Conservation (phyloP, 1,140 invertebrate genomes). For the Drosophila novamexicana region DNA sequence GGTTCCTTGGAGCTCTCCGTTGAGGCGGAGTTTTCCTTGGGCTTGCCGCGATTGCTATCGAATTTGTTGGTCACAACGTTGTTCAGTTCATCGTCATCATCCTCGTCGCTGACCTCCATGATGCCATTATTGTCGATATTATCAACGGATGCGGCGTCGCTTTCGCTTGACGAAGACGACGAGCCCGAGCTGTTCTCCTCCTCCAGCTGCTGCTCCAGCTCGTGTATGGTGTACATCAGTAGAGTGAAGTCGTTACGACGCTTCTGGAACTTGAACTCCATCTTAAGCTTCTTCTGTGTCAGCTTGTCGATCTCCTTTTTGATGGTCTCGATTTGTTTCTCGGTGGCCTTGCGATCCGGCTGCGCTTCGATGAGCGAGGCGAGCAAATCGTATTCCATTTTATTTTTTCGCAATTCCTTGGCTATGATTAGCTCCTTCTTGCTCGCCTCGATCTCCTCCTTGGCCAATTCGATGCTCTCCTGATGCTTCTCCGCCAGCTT, state of each 20-base stretch:
- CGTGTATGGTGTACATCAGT: constrained; percentile 92
- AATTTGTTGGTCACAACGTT: constrained; percentile 54
- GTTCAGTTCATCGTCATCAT: constrained; percentile 69
- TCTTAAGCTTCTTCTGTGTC: constrained; percentile 88
- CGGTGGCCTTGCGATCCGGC: constrained; percentile 94
- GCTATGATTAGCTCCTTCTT: constrained; percentile 91
- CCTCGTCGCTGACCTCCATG: constrained; percentile 77
- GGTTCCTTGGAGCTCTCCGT: constrained; percentile 70
- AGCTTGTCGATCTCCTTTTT: constrained; percentile 89
- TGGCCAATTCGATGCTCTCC: constrained; percentile 90
- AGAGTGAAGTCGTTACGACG: constrained; percentile 95
- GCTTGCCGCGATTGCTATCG: constrained; percentile 36
- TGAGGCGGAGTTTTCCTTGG: constrained; percentile 49
- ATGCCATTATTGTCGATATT: constrained; percentile 68
- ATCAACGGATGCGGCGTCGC: constrained; percentile 34
- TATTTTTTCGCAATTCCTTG: constrained; percentile 93
- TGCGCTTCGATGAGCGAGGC: constrained; percentile 95
- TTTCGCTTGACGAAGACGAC: constrained; percentile 46
- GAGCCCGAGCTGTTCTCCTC: constrained; percentile 85
- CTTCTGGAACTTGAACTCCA: constrained; percentile 92
- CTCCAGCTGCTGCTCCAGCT: constrained; percentile 90
- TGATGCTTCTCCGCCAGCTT: constrained; percentile 91
- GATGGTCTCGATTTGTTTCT: constrained; percentile 89
- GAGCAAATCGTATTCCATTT: constrained; percentile 96
- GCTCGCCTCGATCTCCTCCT: constrained; percentile 90